A percentile compares a stretch with the other conserved stretches of the same genome.
These are phyloP conservation scores for Emys orbicularis DNA, from an alignment of 2,797 vertebrate genomes.

Conservation along the genomic window DNA sequence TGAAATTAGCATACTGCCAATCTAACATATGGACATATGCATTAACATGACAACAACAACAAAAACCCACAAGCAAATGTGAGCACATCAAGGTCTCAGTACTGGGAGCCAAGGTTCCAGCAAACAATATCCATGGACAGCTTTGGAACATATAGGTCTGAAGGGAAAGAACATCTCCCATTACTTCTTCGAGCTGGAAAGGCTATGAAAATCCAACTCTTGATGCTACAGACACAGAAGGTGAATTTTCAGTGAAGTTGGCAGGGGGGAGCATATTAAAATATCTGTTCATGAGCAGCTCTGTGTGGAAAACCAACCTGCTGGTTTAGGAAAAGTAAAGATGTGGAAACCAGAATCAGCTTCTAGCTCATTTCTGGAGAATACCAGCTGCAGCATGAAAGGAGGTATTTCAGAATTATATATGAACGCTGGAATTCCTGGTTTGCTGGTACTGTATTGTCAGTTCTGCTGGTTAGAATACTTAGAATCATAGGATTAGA, in stretches of 20 bases:
- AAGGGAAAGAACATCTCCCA: neutral
- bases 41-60: neutral
- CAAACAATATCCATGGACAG: neutral
- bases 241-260: neutral
- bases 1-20: neutral
- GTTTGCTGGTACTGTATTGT: neutral
- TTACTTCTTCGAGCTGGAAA: neutral
- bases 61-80: neutral
- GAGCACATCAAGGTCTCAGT: neutral
- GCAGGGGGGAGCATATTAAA: neutral
- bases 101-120: neutral
- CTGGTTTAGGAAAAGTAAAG: neutral
- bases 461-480: neutral
- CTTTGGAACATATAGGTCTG: neutral
- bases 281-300: neutral
- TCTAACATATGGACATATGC: neutral
- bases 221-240: neutral
- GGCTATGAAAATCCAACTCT: neutral
- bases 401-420: neutral
- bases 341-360: neutral
- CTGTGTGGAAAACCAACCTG: neutral
- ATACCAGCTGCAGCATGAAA: neutral
- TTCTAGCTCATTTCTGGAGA: neutral
- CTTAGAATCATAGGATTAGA: neutral
- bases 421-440: neutral